Conservation (phyloP, 2,113 vertebrate genomes). For the Balaeniceps rex region DNA sequence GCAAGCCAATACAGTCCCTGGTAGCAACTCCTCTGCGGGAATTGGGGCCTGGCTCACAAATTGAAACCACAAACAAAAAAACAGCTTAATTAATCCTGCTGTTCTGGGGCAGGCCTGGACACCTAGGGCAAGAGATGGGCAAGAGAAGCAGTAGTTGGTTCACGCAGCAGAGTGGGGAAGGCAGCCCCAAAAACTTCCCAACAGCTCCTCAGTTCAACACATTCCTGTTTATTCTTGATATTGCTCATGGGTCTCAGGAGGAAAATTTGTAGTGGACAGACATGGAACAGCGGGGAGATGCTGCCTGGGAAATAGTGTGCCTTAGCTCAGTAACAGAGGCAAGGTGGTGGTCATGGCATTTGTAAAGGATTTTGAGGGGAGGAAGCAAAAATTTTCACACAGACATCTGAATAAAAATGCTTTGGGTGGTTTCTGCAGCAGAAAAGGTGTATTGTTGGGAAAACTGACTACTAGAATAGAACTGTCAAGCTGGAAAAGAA, state of each 20-base stretch:
- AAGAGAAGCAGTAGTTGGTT: background rate
- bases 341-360: too few relatives aligned
- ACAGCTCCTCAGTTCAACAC: background rate
- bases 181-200: background rate
- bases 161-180: accelerated
- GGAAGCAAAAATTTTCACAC: background rate
- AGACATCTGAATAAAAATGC: background rate
- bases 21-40: accelerated
- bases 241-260: background rate
- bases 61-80: background rate
- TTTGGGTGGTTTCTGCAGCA: background rate
- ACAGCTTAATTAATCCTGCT: background rate
- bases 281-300: background rate
- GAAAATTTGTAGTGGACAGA: background rate
- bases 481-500: background rate
- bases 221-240: background rate
- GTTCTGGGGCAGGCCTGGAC: background rate
- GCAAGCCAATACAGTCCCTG: conserved; percentile 20
- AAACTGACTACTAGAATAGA: background rate
- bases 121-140: background rate
- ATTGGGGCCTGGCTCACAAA: background rate
- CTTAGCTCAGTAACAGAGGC: background rate
- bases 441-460: background rate
- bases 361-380: background rate
- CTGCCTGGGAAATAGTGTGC: background rate